These are phyloP conservation scores for Irena cyanogastra DNA, from an alignment of 2,113 vertebrate genomes.

Conservation along the genomic window DNA sequence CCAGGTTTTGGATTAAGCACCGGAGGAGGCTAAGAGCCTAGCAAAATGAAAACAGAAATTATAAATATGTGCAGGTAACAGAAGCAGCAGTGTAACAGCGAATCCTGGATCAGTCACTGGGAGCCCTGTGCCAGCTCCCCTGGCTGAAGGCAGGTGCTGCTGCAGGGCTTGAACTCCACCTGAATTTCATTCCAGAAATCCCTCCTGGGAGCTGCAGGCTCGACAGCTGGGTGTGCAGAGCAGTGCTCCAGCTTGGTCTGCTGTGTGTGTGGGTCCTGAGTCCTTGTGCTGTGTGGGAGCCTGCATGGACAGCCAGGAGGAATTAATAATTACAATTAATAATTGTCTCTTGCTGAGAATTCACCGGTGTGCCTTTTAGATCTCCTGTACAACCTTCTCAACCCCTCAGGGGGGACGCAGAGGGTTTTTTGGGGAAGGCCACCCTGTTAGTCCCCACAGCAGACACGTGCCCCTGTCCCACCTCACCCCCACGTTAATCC, in stretches of 20 bases:
- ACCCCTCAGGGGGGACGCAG: rapidly evolving
- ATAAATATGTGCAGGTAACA: no score
- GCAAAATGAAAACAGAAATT: no score
- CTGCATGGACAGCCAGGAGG: not conserved
- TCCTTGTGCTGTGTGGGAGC: rapidly evolving
- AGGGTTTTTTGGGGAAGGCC: not conserved
- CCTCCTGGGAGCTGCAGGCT: not conserved
- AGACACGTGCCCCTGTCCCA: not conserved
- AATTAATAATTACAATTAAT: not conserved
- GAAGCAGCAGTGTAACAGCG: no score
- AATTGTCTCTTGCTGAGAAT: not conserved
- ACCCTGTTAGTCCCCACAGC: rapidly evolving
- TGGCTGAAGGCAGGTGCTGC: not conserved
- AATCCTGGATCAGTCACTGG: no score
- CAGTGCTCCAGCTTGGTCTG: not conserved
- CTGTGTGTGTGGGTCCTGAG: not conserved
- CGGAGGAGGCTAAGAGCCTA: no score
- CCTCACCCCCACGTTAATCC: rapidly evolving
- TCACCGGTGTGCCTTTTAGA: rapidly evolving
- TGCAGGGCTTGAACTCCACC: not conserved
- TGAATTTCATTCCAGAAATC: rapidly evolving
- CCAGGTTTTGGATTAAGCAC: no score
- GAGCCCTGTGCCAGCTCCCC: not conserved
- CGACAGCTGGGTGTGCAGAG: not conserved
- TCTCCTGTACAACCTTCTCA: not conserved